Conservation (phyloP, 2,113 vertebrate genomes). For the Camarhynchus parvulus region DNA sequence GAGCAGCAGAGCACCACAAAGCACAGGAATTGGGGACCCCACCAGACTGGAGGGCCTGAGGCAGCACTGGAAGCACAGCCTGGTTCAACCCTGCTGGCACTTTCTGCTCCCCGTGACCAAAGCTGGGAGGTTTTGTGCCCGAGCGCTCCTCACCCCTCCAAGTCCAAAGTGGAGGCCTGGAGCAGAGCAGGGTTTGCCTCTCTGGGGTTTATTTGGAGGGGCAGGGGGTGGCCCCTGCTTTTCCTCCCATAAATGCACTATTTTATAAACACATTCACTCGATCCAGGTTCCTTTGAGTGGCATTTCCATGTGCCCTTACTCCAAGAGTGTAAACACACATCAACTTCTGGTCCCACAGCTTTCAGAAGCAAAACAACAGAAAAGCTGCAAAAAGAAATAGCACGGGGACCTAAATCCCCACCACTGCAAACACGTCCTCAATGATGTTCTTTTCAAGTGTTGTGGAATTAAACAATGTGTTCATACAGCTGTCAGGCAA, state of each 20-base stretch:
- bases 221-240: neutral
- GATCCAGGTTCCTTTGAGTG: neutral
- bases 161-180: neutral
- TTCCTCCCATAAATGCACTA: neutral
- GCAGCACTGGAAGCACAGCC: neutral
- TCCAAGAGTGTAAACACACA: slow-evolving; percentile 25
- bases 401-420: slow-evolving; percentile 26
- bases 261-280: slow-evolving; percentile 29
- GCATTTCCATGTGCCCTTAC: neutral
- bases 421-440: neutral
- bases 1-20: neutral
- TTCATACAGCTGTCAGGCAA: slow-evolving; percentile 54
- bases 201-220: neutral
- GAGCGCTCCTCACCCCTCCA: fast-evolving
- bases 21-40: neutral
- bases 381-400: slow-evolving; percentile 43
- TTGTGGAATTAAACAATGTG: slow-evolving; percentile 47
- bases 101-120: neutral
- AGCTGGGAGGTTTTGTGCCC: neutral
- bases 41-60: neutral
- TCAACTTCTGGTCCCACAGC: slow-evolving; percentile 25
- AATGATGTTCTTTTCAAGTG: slow-evolving; percentile 44
- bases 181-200: neutral
- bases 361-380: slow-evolving; percentile 20
- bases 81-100: neutral